Conservation (phyloP, 2,888 invertebrate species). For the Philopedon plagiatum region DNA sequence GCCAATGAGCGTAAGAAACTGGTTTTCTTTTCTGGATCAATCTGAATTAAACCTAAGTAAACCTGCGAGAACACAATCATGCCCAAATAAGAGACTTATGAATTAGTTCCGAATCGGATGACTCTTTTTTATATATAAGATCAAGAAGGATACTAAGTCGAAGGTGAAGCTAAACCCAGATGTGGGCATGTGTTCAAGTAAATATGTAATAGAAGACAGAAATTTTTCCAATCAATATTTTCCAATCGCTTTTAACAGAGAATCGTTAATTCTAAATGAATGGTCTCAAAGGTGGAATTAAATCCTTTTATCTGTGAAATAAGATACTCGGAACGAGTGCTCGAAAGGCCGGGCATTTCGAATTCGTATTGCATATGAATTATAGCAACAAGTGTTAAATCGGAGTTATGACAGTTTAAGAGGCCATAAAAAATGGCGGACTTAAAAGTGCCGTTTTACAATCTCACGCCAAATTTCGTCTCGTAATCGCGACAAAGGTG, state of each 20-base stretch:
- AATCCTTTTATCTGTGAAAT: slow-evolving; percentile 17
- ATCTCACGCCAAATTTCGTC: slow-evolving; percentile 42
- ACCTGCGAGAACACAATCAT: too few relatives aligned
- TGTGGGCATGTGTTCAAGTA: too few relatives aligned
- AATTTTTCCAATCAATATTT: slow-evolving; percentile 3
- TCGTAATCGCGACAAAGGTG: slow-evolving; percentile 41
- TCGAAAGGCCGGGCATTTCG: slow-evolving; percentile 6
- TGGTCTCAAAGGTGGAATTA: neutral
- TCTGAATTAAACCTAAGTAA: too few relatives aligned
- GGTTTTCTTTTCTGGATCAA: too few relatives aligned
- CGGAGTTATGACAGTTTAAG: slow-evolving; percentile 49
- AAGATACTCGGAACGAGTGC: slow-evolving; percentile 7
- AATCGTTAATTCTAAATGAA: slow-evolving; percentile 38
- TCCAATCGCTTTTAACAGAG: neutral
- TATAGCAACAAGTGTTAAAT: slow-evolving; percentile 48
- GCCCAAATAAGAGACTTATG: too few relatives aligned
- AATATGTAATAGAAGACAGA: too few relatives aligned
- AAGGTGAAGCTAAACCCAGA: too few relatives aligned
- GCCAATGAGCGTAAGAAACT: too few relatives aligned
- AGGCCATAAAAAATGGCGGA: slow-evolving; percentile 46
- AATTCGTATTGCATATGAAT: slow-evolving; percentile 43
- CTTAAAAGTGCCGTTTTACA: slow-evolving; percentile 32
- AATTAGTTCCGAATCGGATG: too few relatives aligned
- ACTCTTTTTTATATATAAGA: too few relatives aligned
- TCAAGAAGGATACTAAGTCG: too few relatives aligned